Conservation (phyloP, 2,888 invertebrate genomes). For the Polydrusus pterygomalis region DNA sequence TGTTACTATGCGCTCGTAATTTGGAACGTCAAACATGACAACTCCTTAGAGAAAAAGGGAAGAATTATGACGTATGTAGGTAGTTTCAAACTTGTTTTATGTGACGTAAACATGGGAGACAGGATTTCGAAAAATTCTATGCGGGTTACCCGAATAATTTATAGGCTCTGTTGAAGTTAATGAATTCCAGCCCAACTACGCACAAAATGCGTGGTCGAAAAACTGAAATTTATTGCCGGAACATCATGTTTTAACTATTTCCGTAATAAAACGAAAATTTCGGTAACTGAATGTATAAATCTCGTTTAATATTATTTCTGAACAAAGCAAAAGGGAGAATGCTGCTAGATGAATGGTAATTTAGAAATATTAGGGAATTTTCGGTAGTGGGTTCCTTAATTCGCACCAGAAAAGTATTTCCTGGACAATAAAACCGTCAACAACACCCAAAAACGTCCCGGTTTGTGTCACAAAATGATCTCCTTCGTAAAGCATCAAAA, state of each 20-base stretch:
- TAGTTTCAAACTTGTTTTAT: slow-evolving; percentile 17
- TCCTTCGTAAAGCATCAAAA: too few species aligned
- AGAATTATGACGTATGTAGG: slow-evolving; percentile 12
- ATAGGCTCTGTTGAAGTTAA: slow-evolving; percentile 14
- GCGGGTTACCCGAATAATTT: slow-evolving; percentile 30
- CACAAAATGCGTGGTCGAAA: slow-evolving; percentile 45
- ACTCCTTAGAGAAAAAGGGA: too few species aligned
- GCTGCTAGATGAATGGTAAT: too few species aligned
- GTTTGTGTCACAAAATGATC: too few species aligned
- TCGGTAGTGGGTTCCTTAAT: too few species aligned
- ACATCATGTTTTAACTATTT: slow-evolving; percentile 50
- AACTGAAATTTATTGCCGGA: slow-evolving; percentile 47
- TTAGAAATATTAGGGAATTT: too few species aligned
- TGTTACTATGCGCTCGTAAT: too few species aligned
- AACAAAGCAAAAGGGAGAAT: background rate
- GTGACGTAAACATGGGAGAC: slow-evolving; percentile 11
- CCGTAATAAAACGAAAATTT: slow-evolving; percentile 36
- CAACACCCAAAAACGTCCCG: too few species aligned
- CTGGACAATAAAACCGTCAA: too few species aligned
- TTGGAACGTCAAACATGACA: too few species aligned
- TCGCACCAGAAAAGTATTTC: too few species aligned
- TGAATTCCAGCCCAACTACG: slow-evolving; percentile 39
- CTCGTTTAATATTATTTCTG: background rate
- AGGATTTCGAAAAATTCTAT: slow-evolving; percentile 25
- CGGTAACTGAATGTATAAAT: background rate